Percentiles rank a stretch among this genome's conserved stretches.
Conservation (phyloP, 2,888 invertebrate genomes). For the Tromatobia lineatoria region DNA sequence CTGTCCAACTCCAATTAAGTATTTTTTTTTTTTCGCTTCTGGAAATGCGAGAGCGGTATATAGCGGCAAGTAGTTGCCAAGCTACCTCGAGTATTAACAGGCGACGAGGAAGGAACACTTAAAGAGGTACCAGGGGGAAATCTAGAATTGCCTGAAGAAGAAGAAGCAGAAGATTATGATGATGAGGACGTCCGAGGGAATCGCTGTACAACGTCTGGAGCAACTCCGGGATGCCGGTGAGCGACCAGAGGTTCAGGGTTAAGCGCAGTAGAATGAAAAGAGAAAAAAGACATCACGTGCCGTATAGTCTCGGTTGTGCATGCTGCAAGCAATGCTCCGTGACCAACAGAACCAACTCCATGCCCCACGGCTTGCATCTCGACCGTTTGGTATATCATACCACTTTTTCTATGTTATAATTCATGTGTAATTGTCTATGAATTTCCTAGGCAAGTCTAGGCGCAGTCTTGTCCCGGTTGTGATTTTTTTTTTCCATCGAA, state of each 20-base stretch:
- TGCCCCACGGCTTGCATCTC: constrained; percentile 20
- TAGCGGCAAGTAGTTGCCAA: constrained; percentile 21
- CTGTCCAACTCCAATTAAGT: constrained; percentile 73
- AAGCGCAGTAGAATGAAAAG: constrained; percentile 53
- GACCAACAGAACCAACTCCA: background rate
- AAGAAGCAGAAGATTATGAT: constrained; percentile 10
- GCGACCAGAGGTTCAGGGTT: constrained; percentile 74
- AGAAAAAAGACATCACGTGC: constrained; percentile 32
- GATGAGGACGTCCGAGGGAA: constrained; percentile 58
- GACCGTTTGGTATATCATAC: constrained; percentile 6
- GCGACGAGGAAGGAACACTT: constrained; percentile 14
- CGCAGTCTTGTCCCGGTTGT: background rate
- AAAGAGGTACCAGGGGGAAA: background rate
- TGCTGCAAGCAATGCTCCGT: constrained; percentile 9
- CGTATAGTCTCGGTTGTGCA: constrained; percentile 32
- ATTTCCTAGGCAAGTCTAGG: constrained; percentile 12
- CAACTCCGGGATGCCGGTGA: constrained; percentile 70
- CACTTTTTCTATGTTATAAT: constrained; percentile 33
- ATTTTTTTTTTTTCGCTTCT: constrained; percentile 68
- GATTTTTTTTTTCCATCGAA: background rate
- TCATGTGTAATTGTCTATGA: constrained; percentile 20
- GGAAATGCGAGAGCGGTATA: constrained; percentile 22
- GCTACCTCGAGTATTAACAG: background rate
- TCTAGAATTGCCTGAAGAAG: constrained; percentile 25
- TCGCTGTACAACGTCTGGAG: constrained; percentile 59